A percentile compares a stretch with the other conserved stretches of the same genome.
These are phyloP conservation scores for Spisula subtruncata DNA, from an alignment of 2,888 invertebrate species.

Conservation along the genomic window DNA sequence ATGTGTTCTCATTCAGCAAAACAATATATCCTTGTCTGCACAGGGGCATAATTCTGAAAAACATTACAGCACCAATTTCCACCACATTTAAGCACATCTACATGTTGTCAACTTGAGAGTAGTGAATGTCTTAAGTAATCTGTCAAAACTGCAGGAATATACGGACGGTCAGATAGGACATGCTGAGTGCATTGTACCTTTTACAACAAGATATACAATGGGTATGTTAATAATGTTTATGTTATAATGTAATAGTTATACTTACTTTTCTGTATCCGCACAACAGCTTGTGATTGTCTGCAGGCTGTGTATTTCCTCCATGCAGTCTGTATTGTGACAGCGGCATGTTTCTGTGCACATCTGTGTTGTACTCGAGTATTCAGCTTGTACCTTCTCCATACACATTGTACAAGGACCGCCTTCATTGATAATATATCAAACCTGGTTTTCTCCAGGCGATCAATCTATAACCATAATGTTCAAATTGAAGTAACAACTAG, in stretches of 20 bases:
- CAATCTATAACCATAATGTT: neutral
- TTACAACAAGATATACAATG: too few species aligned
- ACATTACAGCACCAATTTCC: too few species aligned
- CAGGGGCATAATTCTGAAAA: too few species aligned
- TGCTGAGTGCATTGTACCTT: too few species aligned
- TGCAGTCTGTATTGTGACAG: conserved; percentile 56
- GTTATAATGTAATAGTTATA: neutral
- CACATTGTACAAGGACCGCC: conserved; percentile 69
- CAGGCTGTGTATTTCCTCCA: conserved; percentile 65
- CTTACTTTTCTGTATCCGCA: conserved; percentile 67
- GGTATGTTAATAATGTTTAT: too few species aligned
- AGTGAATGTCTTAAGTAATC: too few species aligned
- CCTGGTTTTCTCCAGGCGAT: conserved; percentile 74
- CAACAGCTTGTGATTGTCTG: conserved; percentile 44
- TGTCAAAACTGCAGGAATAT: too few species aligned
- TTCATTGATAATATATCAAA: conserved; percentile 57
- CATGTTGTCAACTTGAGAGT: too few species aligned
- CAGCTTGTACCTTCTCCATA: conserved; percentile 71
- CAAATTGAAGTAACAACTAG: neutral
- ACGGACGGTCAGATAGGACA: too few species aligned
- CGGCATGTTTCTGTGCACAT: conserved; percentile 38
- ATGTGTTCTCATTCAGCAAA: too few species aligned
- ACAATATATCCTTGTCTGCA: too few species aligned
- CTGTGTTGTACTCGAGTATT: conserved; percentile 35
- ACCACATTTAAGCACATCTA: too few species aligned